These are phyloP conservation scores for Amphimedon queenslandica DNA, from an alignment of 37 sponge, comb jelly and placozoan genomes.

Conservation along the genomic window DNA sequence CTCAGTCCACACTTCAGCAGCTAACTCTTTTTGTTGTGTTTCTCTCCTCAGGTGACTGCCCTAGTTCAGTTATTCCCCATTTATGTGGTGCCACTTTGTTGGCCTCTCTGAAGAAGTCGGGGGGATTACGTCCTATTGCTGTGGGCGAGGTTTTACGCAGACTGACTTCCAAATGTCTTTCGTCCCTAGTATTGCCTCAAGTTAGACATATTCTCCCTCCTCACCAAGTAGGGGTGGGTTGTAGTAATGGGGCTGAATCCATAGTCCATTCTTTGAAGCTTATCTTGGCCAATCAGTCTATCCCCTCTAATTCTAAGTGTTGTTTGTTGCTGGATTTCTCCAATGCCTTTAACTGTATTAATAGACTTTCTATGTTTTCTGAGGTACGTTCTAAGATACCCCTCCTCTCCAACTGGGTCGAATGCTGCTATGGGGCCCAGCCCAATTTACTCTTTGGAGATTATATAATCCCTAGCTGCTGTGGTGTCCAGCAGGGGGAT, in stretches of 20 bases:
- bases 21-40: neutral
- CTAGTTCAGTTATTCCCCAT: neutral
- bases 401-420: slow-evolving; percentile 7
- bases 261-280: neutral
- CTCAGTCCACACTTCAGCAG: neutral
- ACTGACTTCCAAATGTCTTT: slow-evolving; percentile 12
- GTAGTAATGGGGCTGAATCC: neutral
- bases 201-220: neutral
- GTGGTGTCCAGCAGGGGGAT: too few species aligned
- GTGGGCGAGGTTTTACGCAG: slow-evolving; percentile 13
- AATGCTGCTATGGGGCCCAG: too few species aligned
- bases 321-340: slow-evolving; percentile 11
- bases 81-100: slow-evolving; percentile 15
- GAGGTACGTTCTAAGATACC: slow-evolving; percentile 1
- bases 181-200: neutral
- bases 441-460: neutral
- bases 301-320: neutral
- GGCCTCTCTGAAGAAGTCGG: neutral
- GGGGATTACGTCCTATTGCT: slow-evolving; percentile 25
- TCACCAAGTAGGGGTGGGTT: slow-evolving; percentile 12
- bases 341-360: slow-evolving; percentile 21
- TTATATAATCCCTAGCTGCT: slow-evolving; percentile 10
- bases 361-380: slow-evolving; percentile 5
- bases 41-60: neutral
- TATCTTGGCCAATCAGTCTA: neutral